Percentiles rank a stretch among this genome's conserved stretches.
phyloP scores from a whole-genome alignment of 2,888 invertebrate genomes.

The Harpagoxenus sublaevis region DNA sequence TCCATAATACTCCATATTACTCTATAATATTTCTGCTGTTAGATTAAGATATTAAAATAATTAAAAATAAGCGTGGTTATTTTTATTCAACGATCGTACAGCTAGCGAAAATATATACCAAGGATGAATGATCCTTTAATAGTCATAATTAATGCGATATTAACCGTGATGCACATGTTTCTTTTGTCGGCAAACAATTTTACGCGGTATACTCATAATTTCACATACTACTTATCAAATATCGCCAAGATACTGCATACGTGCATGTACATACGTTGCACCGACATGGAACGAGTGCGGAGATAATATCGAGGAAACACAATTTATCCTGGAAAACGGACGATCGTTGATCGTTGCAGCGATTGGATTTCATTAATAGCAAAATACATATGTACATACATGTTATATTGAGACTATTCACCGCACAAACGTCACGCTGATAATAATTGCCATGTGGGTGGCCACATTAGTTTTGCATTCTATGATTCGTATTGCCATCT shows the following conservation, averaged over 20 bases:
- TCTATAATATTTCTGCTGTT: neutral
- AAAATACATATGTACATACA: neutral
- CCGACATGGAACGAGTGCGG: neutral
- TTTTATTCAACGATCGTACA: neutral
- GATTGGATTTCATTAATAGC: conserved; percentile 25
- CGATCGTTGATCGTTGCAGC: conserved; percentile 6
- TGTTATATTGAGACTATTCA: neutral
- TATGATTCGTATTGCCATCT: neutral
- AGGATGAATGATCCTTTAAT: neutral
- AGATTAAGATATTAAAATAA: neutral
- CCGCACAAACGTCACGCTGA: neutral
- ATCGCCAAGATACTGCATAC: neutral
- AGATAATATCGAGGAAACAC: conserved; percentile 27
- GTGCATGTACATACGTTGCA: neutral
- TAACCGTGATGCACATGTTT: neutral
- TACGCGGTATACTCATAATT: neutral
- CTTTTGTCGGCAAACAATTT: conserved; percentile 3
- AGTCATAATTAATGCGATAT: neutral
- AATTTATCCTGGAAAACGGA: conserved; percentile 18
- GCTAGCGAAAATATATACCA: neutral
- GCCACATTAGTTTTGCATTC: neutral
- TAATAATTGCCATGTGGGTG: conserved; percentile 19
- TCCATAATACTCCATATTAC: neutral
- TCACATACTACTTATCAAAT: neutral
- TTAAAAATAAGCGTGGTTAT: neutral